Evolutionary conservation across 1,140 invertebrate species (phyloP), one percentile per base, ranked within the genome.

Genomic region (Heliconius congener): DNA sequence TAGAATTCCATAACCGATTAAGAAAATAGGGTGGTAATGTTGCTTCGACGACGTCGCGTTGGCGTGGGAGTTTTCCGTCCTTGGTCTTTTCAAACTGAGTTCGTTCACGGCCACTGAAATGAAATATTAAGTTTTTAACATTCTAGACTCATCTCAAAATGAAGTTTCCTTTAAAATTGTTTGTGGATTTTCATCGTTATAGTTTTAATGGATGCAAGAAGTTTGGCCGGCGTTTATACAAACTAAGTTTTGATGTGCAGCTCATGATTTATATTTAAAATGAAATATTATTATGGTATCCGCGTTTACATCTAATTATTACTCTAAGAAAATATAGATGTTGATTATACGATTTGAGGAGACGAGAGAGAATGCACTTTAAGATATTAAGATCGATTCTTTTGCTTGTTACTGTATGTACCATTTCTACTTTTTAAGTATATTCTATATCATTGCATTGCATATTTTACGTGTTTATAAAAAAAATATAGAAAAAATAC

Each of bases 91-190:
- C 82, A 89, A 71, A 84, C 87, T 91, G 71, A 93, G 87, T 84
- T 94, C 93, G 84, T 94, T 94, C 72, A 94, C 90, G 71, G 91
- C 91, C 82, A 94, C 93, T 93, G 81, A 80, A 81, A 80, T 83
- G 84, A 87, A 86, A 84, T 66, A 85, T 85, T 85, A 81, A 55
- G 66, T 79, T 85, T 86, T 82, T 77, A 23, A 83, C 82, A 23
- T 50, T 46, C 60, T 77, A 46, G 52, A 80, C 74, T 74, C 23
- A 39, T 71, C 42, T 34, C 34, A 52, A 71, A 71, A 55, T 74
- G 60, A 39, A 79, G 79, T 81, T 74, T 71, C 39, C 39, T 72
- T 55, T 70, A 27, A 79, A 78, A 79, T 75, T 78, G 77, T 79
- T 74, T 52, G 76, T 34, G 72, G 39, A 77, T 74, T 78, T 81